Percentiles rank a stretch among this genome's conserved stretches.
phyloP scores from a whole-genome alignment of 2,113 vertebrate species.

The Octodon degus region DNA sequence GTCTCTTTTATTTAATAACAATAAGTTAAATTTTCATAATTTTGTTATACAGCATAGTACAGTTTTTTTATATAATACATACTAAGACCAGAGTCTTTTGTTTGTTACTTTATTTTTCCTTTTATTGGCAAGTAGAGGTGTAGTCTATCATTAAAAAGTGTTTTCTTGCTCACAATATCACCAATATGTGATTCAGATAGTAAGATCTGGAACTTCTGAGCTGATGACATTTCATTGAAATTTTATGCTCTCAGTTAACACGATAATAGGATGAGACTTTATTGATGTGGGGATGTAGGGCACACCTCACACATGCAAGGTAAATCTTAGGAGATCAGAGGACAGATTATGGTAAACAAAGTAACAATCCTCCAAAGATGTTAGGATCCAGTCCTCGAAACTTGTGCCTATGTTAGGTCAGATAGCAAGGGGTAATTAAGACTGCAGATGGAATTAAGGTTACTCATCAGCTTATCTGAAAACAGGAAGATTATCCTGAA shows the following conservation, averaged over 20 bases:
- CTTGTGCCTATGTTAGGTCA: not conserved
- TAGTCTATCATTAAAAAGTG: not conserved
- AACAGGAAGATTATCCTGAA: slow-evolving; percentile 14
- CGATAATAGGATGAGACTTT: not conserved
- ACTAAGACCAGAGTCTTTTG: not conserved
- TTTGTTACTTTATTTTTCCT: not conserved
- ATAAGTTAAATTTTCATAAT: not conserved
- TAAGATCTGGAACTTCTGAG: slow-evolving; percentile 35
- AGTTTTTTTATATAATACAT: not conserved
- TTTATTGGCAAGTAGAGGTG: not conserved
- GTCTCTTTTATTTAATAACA: slow-evolving; percentile 1
- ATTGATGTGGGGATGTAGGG: not conserved
- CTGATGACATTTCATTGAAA: not conserved
- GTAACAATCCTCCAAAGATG: slow-evolving; percentile 16
- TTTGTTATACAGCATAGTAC: not conserved
- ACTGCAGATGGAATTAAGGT: slow-evolving; percentile 30
- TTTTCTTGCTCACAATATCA: slow-evolving; percentile 32
- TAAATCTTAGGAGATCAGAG: not conserved
- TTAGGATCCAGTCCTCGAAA: slow-evolving; percentile 10
- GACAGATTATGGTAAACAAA: not conserved
- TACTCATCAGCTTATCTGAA: slow-evolving; percentile 9
- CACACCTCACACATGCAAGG: not conserved
- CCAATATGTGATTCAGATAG: not conserved
- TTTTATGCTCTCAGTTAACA: slow-evolving; percentile 1
- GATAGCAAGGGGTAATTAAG: not conserved